Conservation (phyloP, 2,113 vertebrate genomes). For the Nannobrachium achirus region DNA sequence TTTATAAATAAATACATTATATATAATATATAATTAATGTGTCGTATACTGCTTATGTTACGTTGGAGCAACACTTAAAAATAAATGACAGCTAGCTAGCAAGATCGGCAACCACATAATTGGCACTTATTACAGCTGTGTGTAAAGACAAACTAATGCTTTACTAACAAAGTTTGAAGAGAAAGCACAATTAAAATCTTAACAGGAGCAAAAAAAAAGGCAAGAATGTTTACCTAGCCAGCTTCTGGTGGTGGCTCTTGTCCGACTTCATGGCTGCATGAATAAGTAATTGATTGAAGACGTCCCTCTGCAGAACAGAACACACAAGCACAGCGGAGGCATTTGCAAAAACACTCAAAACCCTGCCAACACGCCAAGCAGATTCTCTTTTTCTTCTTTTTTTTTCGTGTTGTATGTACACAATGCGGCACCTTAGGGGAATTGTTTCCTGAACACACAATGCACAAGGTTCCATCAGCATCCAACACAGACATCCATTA, state of each 20-base stretch:
- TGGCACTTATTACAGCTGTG: not conserved
- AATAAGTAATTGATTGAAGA: slow-evolving; percentile 91
- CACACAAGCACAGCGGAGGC: slow-evolving; percentile 30
- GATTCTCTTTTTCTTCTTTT: not conserved
- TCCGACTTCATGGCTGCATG: slow-evolving; percentile 88
- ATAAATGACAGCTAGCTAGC: not conserved
- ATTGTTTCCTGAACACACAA: slow-evolving; percentile 8
- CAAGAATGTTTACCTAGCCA: slow-evolving; percentile 83
- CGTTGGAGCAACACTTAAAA: not conserved
- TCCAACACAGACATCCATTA: slow-evolving; percentile 62
- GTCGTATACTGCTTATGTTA: not conserved
- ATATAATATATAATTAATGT: slow-evolving; percentile 12
- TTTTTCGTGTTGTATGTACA: slow-evolving; percentile 1
- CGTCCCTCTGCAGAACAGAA: slow-evolving; percentile 85
- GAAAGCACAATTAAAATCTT: not conserved
- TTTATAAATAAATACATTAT: too few relatives aligned
- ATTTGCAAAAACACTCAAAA: slow-evolving; percentile 14
- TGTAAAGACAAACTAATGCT: not conserved
- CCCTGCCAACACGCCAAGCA: not conserved
- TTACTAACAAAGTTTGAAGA: not conserved
- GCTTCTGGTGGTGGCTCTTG: slow-evolving; percentile 78
- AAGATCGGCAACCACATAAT: not conserved
- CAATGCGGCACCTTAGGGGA: slow-evolving; percentile 23
- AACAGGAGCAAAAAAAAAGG: not conserved
- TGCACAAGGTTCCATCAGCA: slow-evolving; percentile 45